phyloP scores from a whole-genome alignment of 92 coral and sea anemone genomes.

The Palythoa grandis region DNA sequence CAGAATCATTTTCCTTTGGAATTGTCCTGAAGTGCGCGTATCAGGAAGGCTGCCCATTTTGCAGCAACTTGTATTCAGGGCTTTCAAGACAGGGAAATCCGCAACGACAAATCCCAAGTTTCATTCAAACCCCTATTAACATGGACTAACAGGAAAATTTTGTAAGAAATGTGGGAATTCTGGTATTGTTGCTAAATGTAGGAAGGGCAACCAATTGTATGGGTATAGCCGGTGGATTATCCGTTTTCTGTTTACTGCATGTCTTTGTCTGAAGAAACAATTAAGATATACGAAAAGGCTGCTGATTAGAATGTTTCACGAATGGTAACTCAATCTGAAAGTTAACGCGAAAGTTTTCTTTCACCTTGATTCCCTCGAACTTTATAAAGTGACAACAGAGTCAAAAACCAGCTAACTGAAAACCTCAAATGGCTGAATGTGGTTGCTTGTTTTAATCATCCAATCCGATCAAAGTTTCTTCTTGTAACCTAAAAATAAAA shows the following conservation, averaged over 20 bases:
- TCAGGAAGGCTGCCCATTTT: neutral
- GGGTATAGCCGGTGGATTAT: neutral
- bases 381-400: neutral
- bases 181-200: neutral
- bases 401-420: neutral
- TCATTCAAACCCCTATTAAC: neutral
- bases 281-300: neutral
- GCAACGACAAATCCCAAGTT: neutral
- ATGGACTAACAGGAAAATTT: neutral
- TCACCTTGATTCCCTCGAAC: no score
- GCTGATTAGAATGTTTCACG: neutral
- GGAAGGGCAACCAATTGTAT: no score
- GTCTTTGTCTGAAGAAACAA: neutral
- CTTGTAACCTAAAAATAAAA: conserved; percentile 7
- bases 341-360: neutral
- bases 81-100: neutral
- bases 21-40: neutral
- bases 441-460: neutral
- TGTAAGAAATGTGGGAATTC: neutral
- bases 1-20: neutral
- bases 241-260: no score
- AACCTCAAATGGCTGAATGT: neutral
- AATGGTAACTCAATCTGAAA: neutral
- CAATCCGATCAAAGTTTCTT: neutral
- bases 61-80: neutral